Conservation (phyloP, 2,113 vertebrate genomes). For the Lepus timidus region DNA sequence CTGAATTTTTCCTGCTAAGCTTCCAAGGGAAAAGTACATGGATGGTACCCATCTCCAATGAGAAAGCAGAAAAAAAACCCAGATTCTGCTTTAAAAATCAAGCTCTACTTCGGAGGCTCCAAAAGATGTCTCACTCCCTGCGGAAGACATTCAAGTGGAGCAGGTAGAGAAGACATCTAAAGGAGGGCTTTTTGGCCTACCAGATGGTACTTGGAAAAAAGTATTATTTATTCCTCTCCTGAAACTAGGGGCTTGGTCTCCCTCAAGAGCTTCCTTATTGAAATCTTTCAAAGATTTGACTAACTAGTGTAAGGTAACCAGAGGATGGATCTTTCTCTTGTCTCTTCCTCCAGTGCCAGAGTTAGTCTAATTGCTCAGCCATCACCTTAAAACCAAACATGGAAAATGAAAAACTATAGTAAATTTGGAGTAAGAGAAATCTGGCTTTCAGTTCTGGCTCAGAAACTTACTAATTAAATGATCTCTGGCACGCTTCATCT, state of each 20-base stretch:
- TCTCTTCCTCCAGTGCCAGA: neutral
- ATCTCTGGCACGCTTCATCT: slow-evolving; percentile 16
- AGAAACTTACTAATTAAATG: neutral
- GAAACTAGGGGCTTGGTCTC: neutral
- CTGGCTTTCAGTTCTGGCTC: slow-evolving; percentile 4
- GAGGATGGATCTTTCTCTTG: neutral
- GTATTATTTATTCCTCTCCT: neutral
- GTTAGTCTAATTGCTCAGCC: neutral
- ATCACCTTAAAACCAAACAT: neutral
- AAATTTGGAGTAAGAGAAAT: slow-evolving; percentile 35
- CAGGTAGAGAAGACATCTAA: neutral
- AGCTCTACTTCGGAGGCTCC: neutral
- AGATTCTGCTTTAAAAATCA: neutral
- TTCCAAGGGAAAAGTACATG: neutral
- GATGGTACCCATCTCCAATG: neutral
- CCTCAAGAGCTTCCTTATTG: neutral
- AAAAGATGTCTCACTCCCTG: neutral
- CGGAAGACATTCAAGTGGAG: neutral
- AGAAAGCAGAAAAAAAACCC: neutral
- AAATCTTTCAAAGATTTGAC: slow-evolving; percentile 34
- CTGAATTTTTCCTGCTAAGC: neutral
- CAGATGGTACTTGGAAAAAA: neutral
- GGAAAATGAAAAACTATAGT: neutral
- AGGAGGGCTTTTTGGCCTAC: neutral
- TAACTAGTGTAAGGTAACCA: slow-evolving; percentile 13